Conservation (phyloP, 2,797 vertebrate species). For the Diplodus puntazzo region DNA sequence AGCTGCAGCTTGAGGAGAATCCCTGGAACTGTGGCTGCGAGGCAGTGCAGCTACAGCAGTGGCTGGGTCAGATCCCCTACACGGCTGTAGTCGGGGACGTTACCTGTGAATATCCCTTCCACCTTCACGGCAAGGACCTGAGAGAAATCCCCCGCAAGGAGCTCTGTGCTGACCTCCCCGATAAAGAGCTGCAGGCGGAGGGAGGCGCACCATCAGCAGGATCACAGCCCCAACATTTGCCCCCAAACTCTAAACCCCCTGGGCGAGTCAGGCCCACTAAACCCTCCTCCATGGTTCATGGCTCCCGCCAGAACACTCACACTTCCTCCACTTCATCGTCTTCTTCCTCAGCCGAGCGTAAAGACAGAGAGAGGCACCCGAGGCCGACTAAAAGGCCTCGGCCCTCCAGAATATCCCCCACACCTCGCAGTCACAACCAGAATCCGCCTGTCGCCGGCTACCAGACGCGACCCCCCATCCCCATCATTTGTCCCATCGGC, state of each 20-base stretch:
- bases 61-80: conserved; percentile 98
- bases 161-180: conserved; percentile 88
- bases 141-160: conserved; percentile 96
- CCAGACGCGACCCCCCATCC: conserved; percentile 86
- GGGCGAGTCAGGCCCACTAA: conserved; percentile 83
- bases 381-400: conserved; percentile 87
- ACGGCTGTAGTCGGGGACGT: conserved; percentile 97
- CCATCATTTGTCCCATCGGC: conserved; percentile 91
- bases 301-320: conserved; percentile 92
- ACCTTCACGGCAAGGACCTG: conserved; percentile 97
- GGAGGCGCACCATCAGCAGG: conserved; percentile 65
- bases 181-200: conserved; percentile 84
- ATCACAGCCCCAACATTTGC: conserved; percentile 74
- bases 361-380: conserved; percentile 86
- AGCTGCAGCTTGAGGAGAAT: conserved; percentile 98
- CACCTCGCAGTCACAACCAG: conserved; percentile 90
- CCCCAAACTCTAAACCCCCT: conserved; percentile 76
- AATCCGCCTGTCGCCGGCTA: conserved; percentile 88
- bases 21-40: conserved; percentile 99
- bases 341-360: conserved; percentile 89
- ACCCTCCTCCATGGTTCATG: conserved; percentile 93
- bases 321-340: conserved; percentile 88
- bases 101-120: conserved; percentile 97
- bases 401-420: conserved; percentile 89
- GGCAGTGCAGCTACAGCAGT: conserved; percentile 95